phyloP scores from a whole-genome alignment of 2,797 vertebrate species.

The Sphenopsis melanotis region DNA sequence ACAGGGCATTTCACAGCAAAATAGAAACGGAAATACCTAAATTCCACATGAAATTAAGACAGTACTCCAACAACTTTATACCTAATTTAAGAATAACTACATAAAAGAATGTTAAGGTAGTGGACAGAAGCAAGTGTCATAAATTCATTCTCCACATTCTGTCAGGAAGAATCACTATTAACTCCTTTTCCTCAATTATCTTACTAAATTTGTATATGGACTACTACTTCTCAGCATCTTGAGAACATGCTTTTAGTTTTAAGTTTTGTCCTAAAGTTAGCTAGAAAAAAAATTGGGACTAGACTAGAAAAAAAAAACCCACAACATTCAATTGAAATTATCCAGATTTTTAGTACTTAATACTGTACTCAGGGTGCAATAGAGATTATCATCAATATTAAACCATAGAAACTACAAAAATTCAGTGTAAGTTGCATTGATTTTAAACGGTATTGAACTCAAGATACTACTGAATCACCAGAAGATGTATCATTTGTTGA shows the following conservation, averaged over 20 bases:
- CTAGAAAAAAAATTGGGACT: background rate
- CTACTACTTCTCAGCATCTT: background rate
- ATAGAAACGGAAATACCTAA: background rate
- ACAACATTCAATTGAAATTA: background rate
- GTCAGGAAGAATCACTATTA: background rate
- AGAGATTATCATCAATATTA: background rate
- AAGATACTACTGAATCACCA: background rate
- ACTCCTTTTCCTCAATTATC: background rate
- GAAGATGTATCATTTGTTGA: background rate
- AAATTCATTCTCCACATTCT: background rate
- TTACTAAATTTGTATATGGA: background rate
- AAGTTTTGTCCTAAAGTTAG: background rate
- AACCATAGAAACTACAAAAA: background rate
- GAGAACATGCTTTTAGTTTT: background rate
- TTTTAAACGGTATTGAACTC: background rate
- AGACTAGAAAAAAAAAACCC: background rate
- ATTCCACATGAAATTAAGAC: background rate
- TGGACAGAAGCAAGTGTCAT: background rate
- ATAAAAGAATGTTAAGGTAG: background rate
- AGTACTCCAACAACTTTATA: background rate
- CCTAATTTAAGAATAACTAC: background rate
- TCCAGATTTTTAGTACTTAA: background rate
- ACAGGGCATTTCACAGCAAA: background rate
- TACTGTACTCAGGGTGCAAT: background rate
- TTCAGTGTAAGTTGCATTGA: background rate